These are phyloP conservation scores for Zaprionus nigranus DNA, from an alignment of 1,140 invertebrate species.

Conservation along the genomic window DNA sequence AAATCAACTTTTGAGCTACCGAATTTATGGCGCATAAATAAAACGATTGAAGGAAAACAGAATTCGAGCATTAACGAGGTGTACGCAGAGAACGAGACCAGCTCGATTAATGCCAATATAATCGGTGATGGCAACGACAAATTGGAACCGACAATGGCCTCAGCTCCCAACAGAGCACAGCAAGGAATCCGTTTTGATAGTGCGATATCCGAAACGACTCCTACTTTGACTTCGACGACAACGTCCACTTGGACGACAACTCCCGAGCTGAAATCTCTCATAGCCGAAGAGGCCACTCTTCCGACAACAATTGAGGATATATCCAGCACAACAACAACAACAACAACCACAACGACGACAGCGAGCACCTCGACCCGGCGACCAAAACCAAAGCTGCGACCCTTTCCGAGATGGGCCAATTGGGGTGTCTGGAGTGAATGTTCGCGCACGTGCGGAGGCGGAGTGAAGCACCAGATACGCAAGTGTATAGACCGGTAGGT, in stretches of 20 bases:
- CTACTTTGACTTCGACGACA: conserved; percentile 31
- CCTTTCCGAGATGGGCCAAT: conserved; percentile 87
- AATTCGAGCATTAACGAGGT: conserved; percentile 68
- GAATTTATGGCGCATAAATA: conserved; percentile 71
- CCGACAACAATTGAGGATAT: conserved; percentile 13
- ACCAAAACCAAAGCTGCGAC: conserved; percentile 54
- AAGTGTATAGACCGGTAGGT: conserved; percentile 79
- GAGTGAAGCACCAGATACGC: conserved; percentile 89
- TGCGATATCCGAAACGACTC: not conserved
- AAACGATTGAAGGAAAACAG: conserved; percentile 35
- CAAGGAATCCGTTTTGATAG: conserved; percentile 3
- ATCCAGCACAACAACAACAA: conserved; percentile 30
- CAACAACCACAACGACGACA: conserved; percentile 44
- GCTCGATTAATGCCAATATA: conserved; percentile 15
- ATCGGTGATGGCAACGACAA: conserved; percentile 11
- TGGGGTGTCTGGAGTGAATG: conserved; percentile 92
- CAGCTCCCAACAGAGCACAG: conserved; percentile 9
- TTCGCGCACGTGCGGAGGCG: conserved; percentile 93
- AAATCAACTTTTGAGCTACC: conserved; percentile 57
- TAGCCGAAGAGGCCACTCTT: conserved; percentile 8
- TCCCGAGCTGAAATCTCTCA: conserved; percentile 20
- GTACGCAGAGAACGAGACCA: conserved; percentile 69
- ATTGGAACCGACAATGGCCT: conserved; percentile 18
- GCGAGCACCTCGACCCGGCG: conserved; percentile 48
- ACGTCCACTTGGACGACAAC: conserved; percentile 36